Evolutionary conservation across 1,140 invertebrate genomes (phyloP), one percentile per base, ranked within the genome.

Genomic region (Andrena cerasifolii): DNA sequence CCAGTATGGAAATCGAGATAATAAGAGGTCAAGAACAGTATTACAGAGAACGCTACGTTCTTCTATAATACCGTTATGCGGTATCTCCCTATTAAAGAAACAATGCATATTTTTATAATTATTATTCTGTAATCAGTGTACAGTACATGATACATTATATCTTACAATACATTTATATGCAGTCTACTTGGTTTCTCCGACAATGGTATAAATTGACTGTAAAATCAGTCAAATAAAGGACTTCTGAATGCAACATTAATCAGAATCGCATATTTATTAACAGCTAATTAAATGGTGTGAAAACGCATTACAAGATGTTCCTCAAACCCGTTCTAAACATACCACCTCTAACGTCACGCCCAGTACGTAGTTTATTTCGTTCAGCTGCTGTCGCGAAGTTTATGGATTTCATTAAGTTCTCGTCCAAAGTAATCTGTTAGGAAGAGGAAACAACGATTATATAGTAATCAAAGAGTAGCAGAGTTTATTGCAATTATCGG

Each of bases 351-450:
- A 5, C 4, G 10, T 16, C 14, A 56, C 26, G 53, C 8, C 0
- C 0, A 1, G 16, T 3, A 0, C 1, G 53, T 0, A 14, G 0
- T 0, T 0, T 31, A 0, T 0, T 0, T 16, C 0, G 0, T 0
- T 14, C 12, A 7, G 3, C 1, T 16, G 12, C 4, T 0, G 16
- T 49, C 4, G 10, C 0, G 2, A 2, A 0, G 0, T 0, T 0
- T 0, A 73, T 10, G 4, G 73, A 40, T n/a, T 0, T 47, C 0
- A 75, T 2, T 12, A 75, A 7, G 18, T 1, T 18, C 5, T 75
- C 53, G 33, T 68, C 73, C 18, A 76, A 40, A 24, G 63, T 49
- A 1, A 0, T 0, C 65, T 68, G 10, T 24, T n/a, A 61, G 24
- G 33, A 4, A 24, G n/a, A 14, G 16, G 21, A 36, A 33, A 56